These are phyloP conservation scores for Orbicella faveolata DNA, from an alignment of 64 coral and sea anemone genomes.

Conservation along the genomic window DNA sequence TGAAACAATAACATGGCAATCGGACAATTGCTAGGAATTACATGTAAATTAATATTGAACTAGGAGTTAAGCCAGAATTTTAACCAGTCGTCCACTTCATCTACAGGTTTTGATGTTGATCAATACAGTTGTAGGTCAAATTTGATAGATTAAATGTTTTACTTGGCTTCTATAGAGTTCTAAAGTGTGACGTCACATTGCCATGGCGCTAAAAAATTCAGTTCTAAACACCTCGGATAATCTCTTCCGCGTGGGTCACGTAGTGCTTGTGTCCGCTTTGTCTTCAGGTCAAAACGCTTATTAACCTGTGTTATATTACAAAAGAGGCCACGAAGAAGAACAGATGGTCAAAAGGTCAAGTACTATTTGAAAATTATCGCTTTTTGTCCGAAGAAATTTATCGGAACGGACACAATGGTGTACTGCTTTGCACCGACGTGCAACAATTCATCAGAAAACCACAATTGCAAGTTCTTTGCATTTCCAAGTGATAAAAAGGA, in stretches of 20 bases:
- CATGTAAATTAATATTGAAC: too few species aligned
- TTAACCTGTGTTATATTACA: neutral
- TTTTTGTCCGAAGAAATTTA: too few species aligned
- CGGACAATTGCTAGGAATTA: too few species aligned
- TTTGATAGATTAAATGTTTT: too few species aligned
- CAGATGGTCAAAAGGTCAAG: neutral
- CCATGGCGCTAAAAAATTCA: constrained; percentile 30
- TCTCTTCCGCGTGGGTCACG: constrained; percentile 4
- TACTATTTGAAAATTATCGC: too few species aligned
- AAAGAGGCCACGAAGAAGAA: constrained; percentile 8
- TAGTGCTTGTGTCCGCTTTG: neutral
- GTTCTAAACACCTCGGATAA: constrained; percentile 5
- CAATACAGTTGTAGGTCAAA: too few species aligned
- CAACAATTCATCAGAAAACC: constrained; percentile 11
- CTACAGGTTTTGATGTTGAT: too few species aligned
- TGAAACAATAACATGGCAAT: too few species aligned
- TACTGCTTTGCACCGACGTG: constrained; percentile 18
- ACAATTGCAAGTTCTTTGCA: constrained; percentile 46
- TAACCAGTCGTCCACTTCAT: too few species aligned
- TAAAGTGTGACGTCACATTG: constrained; percentile 32
- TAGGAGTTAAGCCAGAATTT: too few species aligned
- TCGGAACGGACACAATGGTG: constrained; percentile 12
- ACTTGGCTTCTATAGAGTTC: neutral
- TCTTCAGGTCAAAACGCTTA: neutral
- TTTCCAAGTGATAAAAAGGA: constrained; percentile 40